Evolutionary conservation across 2,888 invertebrate species (phyloP).

Genomic region (Apoderus coryli): DNA sequence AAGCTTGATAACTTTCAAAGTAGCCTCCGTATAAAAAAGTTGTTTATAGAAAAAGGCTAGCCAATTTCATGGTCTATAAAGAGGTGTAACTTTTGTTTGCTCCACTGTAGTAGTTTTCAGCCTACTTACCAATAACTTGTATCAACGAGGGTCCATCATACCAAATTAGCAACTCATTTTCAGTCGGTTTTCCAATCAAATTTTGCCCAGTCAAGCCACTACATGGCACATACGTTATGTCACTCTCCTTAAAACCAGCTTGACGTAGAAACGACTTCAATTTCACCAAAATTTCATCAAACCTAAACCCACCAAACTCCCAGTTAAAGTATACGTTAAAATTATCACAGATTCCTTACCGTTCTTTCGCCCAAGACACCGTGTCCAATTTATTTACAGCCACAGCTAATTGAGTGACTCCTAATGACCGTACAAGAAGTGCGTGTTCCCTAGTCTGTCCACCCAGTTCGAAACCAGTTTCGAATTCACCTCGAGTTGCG

Average conservation of each 20-base stretch:
- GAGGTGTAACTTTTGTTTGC: no score
- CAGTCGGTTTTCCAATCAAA: slow-evolving; percentile 52
- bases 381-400: slow-evolving; percentile 97
- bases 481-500: slow-evolving; percentile 93
- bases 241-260: slow-evolving; percentile 78
- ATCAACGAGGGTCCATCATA: slow-evolving; percentile 77
- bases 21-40: no score
- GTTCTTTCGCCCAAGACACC: slow-evolving; percentile 75
- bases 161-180: slow-evolving; percentile 50
- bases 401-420: slow-evolving; percentile 86
- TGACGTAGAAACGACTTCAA: slow-evolving; percentile 73
- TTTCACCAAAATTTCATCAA: slow-evolving; percentile 75
- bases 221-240: slow-evolving; percentile 84
- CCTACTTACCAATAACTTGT: slow-evolving; percentile 59
- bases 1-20: no score
- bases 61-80: no score
- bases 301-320: slow-evolving; percentile 48
- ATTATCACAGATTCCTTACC: slow-evolving; percentile 7
- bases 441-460: slow-evolving; percentile 98
- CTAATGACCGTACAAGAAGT: slow-evolving; percentile 72
- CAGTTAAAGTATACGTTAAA: slow-evolving; percentile 21
- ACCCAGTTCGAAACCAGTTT: slow-evolving; percentile 95
- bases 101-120: no score
- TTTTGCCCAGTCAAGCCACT: slow-evolving; percentile 96
- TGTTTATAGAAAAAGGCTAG: no score